Conservation (phyloP, 2,113 vertebrate genomes). For the Acanthisitta chloris region DNA sequence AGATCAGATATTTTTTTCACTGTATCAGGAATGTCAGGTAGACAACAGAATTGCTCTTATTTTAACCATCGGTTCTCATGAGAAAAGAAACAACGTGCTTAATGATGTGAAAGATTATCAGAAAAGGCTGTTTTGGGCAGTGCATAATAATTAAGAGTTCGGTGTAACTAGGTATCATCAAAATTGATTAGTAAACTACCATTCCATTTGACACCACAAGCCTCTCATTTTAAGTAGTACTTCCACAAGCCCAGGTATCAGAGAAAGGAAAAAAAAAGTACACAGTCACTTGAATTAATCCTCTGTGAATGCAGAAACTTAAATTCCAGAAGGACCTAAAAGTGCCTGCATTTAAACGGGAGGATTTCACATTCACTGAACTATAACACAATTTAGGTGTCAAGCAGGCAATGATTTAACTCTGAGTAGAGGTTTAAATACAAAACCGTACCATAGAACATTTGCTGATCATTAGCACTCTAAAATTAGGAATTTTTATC, state of each 20-base stretch:
- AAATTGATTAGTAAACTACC: not conserved
- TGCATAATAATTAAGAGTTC: not conserved
- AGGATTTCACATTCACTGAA: not conserved
- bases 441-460: not conserved
- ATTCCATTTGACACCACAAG: not conserved
- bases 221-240: not conserved
- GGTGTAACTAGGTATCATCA: not conserved
- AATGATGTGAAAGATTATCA: not conserved
- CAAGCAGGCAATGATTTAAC: not conserved
- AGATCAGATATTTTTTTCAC: not conserved
- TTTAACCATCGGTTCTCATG: not conserved
- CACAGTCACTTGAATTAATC: not conserved
- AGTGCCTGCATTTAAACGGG: not conserved
- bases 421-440: not conserved
- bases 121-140: not conserved
- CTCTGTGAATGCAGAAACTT: not conserved
- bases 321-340: not conserved
- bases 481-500: not conserved
- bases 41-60: not conserved
- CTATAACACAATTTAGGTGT: not conserved
- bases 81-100: not conserved
- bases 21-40: not conserved
- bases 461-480: not conserved
- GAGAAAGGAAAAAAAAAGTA: not conserved
- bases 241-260: not conserved